A percentile compares a stretch with the other conserved stretches of the same genome.
phyloP scores from a whole-genome alignment of 1,140 invertebrate genomes.

The Hyles euphorbiae region DNA sequence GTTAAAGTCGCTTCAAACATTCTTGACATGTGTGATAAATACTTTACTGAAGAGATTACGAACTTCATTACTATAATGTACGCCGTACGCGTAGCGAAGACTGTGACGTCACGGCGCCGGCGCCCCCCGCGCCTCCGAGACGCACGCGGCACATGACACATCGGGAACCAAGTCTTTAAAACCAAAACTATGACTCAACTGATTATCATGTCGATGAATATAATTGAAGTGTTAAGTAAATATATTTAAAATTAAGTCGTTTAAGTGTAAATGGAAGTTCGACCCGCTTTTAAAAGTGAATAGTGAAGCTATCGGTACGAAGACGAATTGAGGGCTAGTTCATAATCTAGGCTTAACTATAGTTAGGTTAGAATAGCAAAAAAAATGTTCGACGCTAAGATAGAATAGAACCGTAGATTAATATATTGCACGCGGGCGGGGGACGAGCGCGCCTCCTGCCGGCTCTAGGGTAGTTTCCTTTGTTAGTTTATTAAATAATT shows the following conservation, averaged over 20 bases:
- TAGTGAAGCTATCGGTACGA: conserved; percentile 45
- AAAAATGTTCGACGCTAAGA: conserved; percentile 70
- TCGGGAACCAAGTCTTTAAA: conserved; percentile 57
- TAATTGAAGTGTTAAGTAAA: conserved; percentile 66
- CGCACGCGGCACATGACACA: too few species aligned
- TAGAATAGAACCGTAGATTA: conserved; percentile 65
- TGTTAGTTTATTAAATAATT: conserved; percentile 75
- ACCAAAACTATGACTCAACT: conserved; percentile 62
- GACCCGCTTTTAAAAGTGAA: conserved; percentile 51
- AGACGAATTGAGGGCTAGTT: conserved; percentile 56
- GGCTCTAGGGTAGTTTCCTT: conserved; percentile 70
- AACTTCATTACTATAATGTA: background rate
- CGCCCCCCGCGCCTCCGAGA: background rate
- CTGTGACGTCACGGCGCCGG: conserved; percentile 1
- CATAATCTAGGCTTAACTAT: conserved; percentile 63
- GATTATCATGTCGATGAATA: conserved; percentile 60
- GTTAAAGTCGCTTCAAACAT: conserved; percentile 53
- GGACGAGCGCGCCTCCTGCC: conserved; percentile 34
- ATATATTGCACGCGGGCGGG: conserved; percentile 36
- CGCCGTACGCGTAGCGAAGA: background rate
- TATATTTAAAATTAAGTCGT: conserved; percentile 68
- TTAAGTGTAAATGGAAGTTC: conserved; percentile 60
- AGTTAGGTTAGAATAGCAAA: conserved; percentile 70
- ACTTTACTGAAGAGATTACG: conserved; percentile 43
- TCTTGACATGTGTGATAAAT: conserved; percentile 57